phyloP scores from a whole-genome alignment of 2,888 invertebrate genomes.

The Eudemis profundana region DNA sequence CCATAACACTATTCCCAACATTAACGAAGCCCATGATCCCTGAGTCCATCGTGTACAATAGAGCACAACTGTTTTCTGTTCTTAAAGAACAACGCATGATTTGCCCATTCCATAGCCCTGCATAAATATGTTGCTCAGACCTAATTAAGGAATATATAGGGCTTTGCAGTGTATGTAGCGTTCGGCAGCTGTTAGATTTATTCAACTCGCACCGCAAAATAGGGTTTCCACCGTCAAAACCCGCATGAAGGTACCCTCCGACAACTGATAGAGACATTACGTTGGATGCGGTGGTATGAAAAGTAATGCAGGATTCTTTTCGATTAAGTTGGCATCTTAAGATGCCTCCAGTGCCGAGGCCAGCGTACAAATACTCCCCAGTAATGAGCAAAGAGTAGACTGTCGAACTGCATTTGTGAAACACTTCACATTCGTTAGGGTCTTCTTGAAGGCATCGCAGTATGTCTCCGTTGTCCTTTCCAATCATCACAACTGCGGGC shows the following conservation, averaged over 20 bases:
- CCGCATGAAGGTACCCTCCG: not conserved
- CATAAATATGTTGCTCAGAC: not conserved
- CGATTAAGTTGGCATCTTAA: not conserved
- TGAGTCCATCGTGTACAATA: not conserved
- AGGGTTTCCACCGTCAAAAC: not conserved
- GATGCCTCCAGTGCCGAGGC: not conserved
- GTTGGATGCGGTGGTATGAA: not conserved
- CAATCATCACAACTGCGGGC: not conserved
- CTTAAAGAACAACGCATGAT: not conserved
- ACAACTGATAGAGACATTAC: not conserved
- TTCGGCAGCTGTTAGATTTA: not conserved
- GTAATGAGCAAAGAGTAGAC: not conserved
- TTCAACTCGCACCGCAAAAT: not conserved
- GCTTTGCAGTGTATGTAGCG: not conserved
- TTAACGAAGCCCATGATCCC: not conserved
- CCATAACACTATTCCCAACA: not conserved
- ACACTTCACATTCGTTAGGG: not conserved
- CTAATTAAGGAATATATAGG: not conserved
- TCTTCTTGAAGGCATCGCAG: constrained; percentile 4
- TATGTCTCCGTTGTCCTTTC: not conserved
- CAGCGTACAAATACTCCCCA: not conserved
- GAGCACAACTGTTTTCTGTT: not conserved
- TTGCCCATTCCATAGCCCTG: not conserved
- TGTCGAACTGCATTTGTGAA: not conserved
- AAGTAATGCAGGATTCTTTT: not conserved